Evolutionary conservation across 2,797 vertebrate genomes (phyloP), one percentile per base, ranked within the genome.

Genomic region (Falco rusticolus): DNA sequence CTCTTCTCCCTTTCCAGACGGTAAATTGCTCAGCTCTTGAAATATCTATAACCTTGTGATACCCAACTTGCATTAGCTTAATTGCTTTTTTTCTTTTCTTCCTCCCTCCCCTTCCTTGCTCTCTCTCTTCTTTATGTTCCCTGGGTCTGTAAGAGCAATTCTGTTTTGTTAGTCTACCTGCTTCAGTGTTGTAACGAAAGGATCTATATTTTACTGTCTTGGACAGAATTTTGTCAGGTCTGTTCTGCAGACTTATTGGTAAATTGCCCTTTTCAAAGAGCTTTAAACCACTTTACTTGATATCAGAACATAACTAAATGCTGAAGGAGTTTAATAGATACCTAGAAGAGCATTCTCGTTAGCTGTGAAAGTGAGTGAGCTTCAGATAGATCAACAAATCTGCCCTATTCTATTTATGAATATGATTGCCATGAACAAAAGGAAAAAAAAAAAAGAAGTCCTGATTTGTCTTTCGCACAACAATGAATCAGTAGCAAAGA

Each of bases 1-100:
- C 97, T 98, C 98, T 98, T 98, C 98, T 98, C 97, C 97, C 98
- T 98, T 98, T 98, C 98, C 98, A 98, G 98, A 98, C 98, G 96
- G 98, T 99, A 99, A 99, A 99, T 99, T 99, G 99, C 98, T 98
- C 98, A 95, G 97, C 98, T 98, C 98, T 99, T 99, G 99, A 99
- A 99, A 99, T 99, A 99, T 99, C 99, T 99, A 98, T 98, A 99
- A 99, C 99, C 99, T 99, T 99, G 98, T 99, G 98, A 99, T 99
- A 99, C 98, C 98, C 97, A 97, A 97, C 79, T 98, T 99, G 98
- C 99, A 99, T 99, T 99, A 99, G 98, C 98, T 99, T 99, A 99
- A 99, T 99, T 99, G 98, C 97, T 96, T 99, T 98, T 98, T 98
- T 97, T 96, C 91, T 97, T 91, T 93, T 91, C 80, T 89, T 90